Evolutionary conservation across 2,113 vertebrate genomes (phyloP), one percentile per base, ranked within the genome.

Genomic region (Oryzias melastigma): DNA sequence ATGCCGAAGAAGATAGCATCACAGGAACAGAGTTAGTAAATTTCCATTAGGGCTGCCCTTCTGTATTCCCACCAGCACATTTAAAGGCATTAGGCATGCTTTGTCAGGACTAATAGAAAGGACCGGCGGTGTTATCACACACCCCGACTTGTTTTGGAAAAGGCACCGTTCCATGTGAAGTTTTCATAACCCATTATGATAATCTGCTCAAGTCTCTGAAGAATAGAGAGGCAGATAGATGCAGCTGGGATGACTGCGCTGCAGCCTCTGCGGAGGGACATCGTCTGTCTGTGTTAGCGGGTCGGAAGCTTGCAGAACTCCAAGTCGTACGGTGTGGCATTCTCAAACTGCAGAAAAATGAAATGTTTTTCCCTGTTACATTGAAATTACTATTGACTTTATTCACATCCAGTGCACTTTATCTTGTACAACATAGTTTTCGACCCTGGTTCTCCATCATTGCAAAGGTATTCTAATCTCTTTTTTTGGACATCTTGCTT

Each of bases 21-120:
- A 72, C 76, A 75, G 77, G 76, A 69, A 71, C 20, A 19, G 71
- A 78, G 76, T 86, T 82, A 68, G 79, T 85, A 81, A 65, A 83
- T 90, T 87, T 87, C 84, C 83, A 88, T 85, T 86, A 87, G 81
- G 82, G 71, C 63, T 53, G 58, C 60, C 63, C 61, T 70, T 82
- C 85, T 84, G 80, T 83, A 88, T 90, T 89, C 87, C 85, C 84
- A 83, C 64, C 56, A 83, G 85, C 77, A 82, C 78, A 82, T 88
- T 84, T 86, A 85, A 79, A 88, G 84, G 83, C 87, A 88, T 90
- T 89, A 86, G 83, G 65, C 78, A 84, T 82, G 80, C 85, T 86
- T 81, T 84, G 81, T 83, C 81, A 70, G 69, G 76, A 71, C 85
- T 82, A 85, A 88, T 86, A 84, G 83, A 85, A 83, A 78, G 65